Percentiles rank a stretch among this genome's conserved stretches.
These are phyloP conservation scores for Cyclopterus lumpus DNA, from an alignment of 2,797 vertebrate genomes.

Conservation along the genomic window DNA sequence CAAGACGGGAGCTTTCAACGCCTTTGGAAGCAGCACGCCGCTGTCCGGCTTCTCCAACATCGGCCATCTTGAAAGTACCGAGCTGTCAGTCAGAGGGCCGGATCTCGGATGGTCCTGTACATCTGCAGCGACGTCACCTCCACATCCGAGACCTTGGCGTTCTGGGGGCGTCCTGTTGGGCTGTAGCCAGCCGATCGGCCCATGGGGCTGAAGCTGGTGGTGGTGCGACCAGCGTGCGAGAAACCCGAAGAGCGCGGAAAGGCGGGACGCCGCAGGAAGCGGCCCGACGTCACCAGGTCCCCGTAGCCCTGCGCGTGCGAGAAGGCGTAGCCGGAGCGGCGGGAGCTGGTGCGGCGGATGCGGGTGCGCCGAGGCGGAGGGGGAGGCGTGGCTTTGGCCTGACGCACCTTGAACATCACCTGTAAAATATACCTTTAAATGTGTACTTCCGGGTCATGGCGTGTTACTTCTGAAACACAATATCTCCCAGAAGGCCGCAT, in stretches of 20 bases:
- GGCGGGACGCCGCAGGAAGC: constrained; percentile 83
- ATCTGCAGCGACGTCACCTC: constrained; percentile 81
- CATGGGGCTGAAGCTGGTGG: constrained; percentile 77
- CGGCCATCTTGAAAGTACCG: background rate
- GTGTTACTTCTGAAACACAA: too few species aligned
- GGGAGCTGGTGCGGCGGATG: constrained; percentile 83
- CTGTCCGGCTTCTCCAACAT: background rate
- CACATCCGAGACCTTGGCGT: constrained; percentile 62
- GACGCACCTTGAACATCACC: constrained; percentile 88
- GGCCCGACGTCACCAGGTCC: constrained; percentile 91
- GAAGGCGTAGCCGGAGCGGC: constrained; percentile 94
- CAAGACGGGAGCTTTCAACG: constrained; percentile 6
- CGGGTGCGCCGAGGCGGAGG: constrained; percentile 73
- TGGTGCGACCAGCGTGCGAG: constrained; percentile 62
- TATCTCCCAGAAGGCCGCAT: too few species aligned
- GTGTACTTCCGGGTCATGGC: too few species aligned
- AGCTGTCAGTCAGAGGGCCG: constrained; percentile 55
- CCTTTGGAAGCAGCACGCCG: background rate
- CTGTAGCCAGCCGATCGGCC: constrained; percentile 84
- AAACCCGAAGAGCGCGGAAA: background rate
- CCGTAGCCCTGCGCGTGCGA: constrained; percentile 94
- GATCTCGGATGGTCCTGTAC: constrained; percentile 73
- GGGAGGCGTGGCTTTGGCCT: constrained; percentile 79
- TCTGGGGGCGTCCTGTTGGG: constrained; percentile 73
- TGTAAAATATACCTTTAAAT: too few species aligned